phyloP scores from a whole-genome alignment of 1,140 invertebrate genomes.

The Bombus soroeensis region DNA sequence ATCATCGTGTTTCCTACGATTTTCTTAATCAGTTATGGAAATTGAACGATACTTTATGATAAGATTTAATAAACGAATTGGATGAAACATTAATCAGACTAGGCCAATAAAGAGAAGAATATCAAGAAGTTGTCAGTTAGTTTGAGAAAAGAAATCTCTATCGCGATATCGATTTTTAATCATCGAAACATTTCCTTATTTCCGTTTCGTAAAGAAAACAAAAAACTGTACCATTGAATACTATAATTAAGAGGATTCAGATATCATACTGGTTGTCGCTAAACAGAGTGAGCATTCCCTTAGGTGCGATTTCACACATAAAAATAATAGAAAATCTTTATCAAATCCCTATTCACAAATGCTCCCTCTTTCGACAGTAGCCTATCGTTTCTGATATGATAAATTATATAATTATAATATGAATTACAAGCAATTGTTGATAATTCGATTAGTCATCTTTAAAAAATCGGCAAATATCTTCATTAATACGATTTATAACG shows the following conservation, averaged over 20 bases:
- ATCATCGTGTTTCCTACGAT: not conserved
- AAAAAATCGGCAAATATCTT: not conserved
- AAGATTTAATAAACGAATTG: not conserved
- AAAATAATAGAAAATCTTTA: slow-evolving; percentile 13
- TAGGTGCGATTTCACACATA: slow-evolving; percentile 5
- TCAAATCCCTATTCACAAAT: not conserved
- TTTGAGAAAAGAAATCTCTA: not conserved
- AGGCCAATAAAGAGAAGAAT: slow-evolving; percentile 14
- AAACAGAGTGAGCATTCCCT: not conserved
- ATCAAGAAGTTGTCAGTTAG: not conserved
- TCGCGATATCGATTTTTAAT: not conserved
- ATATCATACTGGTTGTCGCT: not conserved
- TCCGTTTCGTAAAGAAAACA: not conserved
- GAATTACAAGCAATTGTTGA: not conserved
- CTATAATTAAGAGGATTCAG: not conserved
- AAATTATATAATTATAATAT: not conserved
- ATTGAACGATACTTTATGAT: not conserved
- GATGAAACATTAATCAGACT: not conserved
- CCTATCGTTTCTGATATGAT: not conserved
- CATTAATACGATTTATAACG: not conserved
- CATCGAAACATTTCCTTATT: not conserved
- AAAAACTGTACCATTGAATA: no score
- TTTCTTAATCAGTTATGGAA: not conserved
- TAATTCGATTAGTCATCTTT: not conserved
- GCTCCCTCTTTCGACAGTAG: not conserved